Evolutionary conservation across 2,797 vertebrate species (phyloP), one percentile per base, ranked within the genome.

Genomic region (Chaunax sp.): DNA sequence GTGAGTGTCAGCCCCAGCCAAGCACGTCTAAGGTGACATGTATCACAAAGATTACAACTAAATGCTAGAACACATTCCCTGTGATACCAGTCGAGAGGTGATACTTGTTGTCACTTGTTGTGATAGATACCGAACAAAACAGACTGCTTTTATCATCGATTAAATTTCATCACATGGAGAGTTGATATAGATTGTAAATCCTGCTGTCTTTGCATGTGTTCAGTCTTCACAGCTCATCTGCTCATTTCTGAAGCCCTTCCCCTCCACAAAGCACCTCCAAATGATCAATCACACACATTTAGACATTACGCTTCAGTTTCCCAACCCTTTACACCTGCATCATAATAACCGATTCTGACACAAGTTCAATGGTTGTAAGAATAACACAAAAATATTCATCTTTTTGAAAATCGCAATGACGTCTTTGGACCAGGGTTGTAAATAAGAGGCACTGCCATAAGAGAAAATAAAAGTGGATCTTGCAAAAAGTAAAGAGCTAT

Each of bases 41-140:
- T 23, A 46, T 45, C 20, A 84, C 85, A 88, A 84, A 80, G 68
- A 74, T 41, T 12, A 7, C 38, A 62, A 65, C 40, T 60, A 73
- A 87, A 79, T 67, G 81, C 68, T 57, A 44, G 65, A 38, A 70
- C 77, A 65, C 63, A 47, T 60, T 74, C 69, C 41, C 72, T 72
- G 72, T 85, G 84, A 89, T 82, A 66, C 6, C 23, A 50, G 49
- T 12, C 18, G 53, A 69, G 71, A 68, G 80, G 44, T 52, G 72
- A 81, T 51, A 49, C 63, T 69, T 83, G 82, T 86, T 86, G 72
- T 78, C 49, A n/a, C 58, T 76, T 84, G 80, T 87, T 84, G 82
- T 78, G 84, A 85, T 78, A 80, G 43, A 73, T 65, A 79, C 82
- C 78, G 86, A 82, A 88, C 78, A 71, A 40, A 73, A 56, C n/a